Conservation (phyloP, 2,797 vertebrate genomes). For the Argya squamiceps region DNA sequence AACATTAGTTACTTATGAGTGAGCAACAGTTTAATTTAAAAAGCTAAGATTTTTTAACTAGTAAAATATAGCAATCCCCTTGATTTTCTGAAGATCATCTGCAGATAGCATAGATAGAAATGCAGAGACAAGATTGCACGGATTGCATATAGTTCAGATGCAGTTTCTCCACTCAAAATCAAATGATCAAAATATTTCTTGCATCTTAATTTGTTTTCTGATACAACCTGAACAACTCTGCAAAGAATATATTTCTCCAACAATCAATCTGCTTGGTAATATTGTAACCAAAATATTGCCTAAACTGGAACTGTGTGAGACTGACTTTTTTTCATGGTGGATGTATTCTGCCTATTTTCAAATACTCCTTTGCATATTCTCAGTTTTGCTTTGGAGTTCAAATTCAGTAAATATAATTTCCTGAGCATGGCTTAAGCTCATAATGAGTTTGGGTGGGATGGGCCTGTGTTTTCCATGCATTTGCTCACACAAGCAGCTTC, state of each 20-base stretch:
- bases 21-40: background rate
- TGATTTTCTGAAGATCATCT: background rate
- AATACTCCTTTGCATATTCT: background rate
- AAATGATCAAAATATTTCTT: background rate
- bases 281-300: background rate
- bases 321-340: background rate
- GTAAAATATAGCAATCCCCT: background rate
- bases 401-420: background rate
- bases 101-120: background rate
- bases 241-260: background rate
- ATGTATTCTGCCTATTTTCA: background rate
- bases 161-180: background rate
- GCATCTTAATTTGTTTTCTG: background rate
- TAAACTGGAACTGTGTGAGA: background rate
- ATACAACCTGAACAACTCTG: background rate
- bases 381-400: background rate
- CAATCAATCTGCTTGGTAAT: background rate
- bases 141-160: background rate
- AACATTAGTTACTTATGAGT: background rate
- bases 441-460: background rate
- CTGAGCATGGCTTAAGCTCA: background rate
- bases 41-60: background rate
- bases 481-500: accelerated
- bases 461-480: background rate
- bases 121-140: background rate